Base-by-base conservation (phyloP, 2,888 invertebrate genomes). In the Ornithoptera priamus region DNA sequence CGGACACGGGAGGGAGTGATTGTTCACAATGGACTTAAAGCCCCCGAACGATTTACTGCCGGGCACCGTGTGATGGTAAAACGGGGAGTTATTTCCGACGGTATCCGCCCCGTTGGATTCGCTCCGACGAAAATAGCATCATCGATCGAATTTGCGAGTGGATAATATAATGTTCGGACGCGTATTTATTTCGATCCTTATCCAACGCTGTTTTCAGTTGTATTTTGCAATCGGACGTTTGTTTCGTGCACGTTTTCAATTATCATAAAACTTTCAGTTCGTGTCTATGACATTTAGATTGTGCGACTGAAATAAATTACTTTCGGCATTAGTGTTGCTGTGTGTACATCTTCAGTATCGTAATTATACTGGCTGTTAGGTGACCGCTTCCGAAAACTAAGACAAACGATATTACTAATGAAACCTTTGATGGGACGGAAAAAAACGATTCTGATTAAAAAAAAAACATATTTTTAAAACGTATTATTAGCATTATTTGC, bases 51-150 rank as follows among this genome's bases (percentile, higher is more conserved):
- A 90, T 90, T 90, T 88, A 89, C 84, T 78, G 80, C 80, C 75
- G 80, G 76, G 77, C 79, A 76, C 80, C 76, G 79, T 78, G 78
- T 76, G 85, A 82, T 85, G 88, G 83, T 85, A 83, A 85, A 85
- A 85, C 85, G 80, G 76, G 79, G 79, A 87, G 89, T 87, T 91
- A 91, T 90, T 90, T 90, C 86, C 80, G 86, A 88, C 81, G 86
- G 88, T 88, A 89, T 90, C 86, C 84, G 87, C 86, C 86, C 88
- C 86, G 88, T 3, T 87, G 86, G 84, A 89, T 90, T 87, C 82
- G 86, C 85, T 85, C 85, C 76, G 86, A 82, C 88, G 76, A 85
- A 90, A 91, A 91, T 92, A 92, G 90, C 85, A 88, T 83, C 89
- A 87, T 88, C 87, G 86, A 86, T 89, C 87, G 88, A 89, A 89